Conservation (phyloP, 1,140 invertebrate genomes). For the Diachasmimorpha longicaudata region DNA sequence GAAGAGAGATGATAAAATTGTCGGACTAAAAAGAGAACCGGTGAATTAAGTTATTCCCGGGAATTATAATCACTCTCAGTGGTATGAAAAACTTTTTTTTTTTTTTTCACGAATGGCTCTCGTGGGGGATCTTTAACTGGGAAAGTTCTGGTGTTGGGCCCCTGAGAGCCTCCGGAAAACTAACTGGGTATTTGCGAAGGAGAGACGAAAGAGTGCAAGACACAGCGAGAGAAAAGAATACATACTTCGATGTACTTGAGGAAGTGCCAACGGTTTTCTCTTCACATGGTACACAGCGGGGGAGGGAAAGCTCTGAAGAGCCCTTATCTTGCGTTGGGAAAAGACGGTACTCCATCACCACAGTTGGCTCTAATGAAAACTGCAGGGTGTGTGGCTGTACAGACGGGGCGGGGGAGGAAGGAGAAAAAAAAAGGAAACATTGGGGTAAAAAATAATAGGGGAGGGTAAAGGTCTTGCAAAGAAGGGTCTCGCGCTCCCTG, state of each 20-base stretch:
- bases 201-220: background rate
- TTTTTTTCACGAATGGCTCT: conserved; percentile 13
- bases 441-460: conserved; percentile 27
- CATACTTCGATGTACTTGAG: background rate
- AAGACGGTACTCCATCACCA: conserved; percentile 36
- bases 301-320: background rate
- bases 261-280: conserved; percentile 1
- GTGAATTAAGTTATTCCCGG: conserved; percentile 12
- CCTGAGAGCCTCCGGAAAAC: background rate
- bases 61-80: conserved; percentile 14
- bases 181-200: conserved; percentile 2
- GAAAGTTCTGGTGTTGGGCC: conserved; percentile 13
- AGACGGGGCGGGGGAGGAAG: no score
- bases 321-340: conserved; percentile 24
- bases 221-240: conserved; percentile 11
- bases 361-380: conserved; percentile 44
- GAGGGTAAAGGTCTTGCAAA: background rate
- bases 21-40: background rate
- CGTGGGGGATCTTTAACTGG: conserved; percentile 13
- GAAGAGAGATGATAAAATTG: background rate
- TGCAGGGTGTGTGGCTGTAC: conserved; percentile 34
- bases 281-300: background rate
- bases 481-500: background rate
- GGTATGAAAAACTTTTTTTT: conserved; percentile 2
- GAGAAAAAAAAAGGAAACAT: conserved; percentile 27